Base-by-base conservation (phyloP, 2,113 vertebrate genomes). In the Alectura lathami region DNA sequence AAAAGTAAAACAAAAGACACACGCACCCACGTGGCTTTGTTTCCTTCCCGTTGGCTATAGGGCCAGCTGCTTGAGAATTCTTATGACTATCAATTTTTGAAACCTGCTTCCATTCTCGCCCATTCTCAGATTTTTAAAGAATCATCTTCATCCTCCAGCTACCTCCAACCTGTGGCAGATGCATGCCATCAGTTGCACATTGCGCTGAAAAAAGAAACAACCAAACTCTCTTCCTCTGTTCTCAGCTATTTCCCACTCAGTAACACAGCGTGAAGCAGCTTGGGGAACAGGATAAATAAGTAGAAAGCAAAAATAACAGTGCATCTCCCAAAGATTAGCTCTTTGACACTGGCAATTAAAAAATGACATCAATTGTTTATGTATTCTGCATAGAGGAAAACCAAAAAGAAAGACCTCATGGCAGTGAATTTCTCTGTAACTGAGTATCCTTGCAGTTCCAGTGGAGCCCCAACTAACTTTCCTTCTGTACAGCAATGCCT, bases 141-240 rank as follows among this genome's bases (percentile, higher is more conserved):
- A 79, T 32, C 40, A 64, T 51, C 73, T 94, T 72, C 43, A 59
- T 54, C 47, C 69, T 54, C 64, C 88, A 88, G 72, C 21, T 11
- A 29, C 4, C 73, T 80, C 54, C 64, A 64, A 86, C 67, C 79
- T 47, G 67, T 18, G 27, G 47, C 76, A 94, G 82, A 95, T 68
- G 47, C 2, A 8, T 86, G 59, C 54, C 88, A 87, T 51, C 82
- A 91, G 6, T 2, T 50, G 57, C 20, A 50, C 0, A 7, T 18
- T 67, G 67, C 30, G 42, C 70, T 85, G 75, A 76, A 92, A 93
- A 80, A 38, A 80, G 90, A 95, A 94, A 90, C 72, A 51, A 69
- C 82, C 64, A 29, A 94, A 89, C 54, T 83, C 40, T 45, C 59
- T 97, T 92, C 86, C 89, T 88, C 84, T 89, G 24, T 76, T 89